phyloP scores from a whole-genome alignment of 2,113 vertebrate genomes.

The Panurus biarmicus region DNA sequence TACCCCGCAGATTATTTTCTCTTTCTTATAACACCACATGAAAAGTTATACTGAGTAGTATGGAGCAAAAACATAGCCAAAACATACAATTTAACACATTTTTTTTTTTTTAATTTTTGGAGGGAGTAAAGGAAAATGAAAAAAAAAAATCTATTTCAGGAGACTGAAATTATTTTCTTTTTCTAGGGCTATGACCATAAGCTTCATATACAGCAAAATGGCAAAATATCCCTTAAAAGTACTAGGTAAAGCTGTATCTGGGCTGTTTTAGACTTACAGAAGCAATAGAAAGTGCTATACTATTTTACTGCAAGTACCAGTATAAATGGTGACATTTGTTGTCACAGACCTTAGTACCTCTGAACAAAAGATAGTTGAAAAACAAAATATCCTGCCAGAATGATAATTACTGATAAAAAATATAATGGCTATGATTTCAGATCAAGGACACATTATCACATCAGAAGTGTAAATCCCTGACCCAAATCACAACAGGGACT shows the following conservation, averaged over 20 bases:
- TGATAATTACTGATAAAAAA: neutral
- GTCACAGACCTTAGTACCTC: neutral
- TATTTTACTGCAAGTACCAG: neutral
- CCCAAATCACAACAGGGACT: neutral
- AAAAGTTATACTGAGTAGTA: neutral
- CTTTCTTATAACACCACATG: rapidly evolving
- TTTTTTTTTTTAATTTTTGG: neutral
- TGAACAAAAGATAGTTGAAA: neutral
- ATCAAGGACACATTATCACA: neutral
- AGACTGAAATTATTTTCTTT: neutral
- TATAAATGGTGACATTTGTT: neutral
- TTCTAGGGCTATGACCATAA: neutral
- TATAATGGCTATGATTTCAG: neutral
- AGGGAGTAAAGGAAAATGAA: neutral
- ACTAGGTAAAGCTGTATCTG: neutral
- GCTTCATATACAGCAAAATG: neutral
- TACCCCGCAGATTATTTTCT: neutral
- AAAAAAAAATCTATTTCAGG: neutral
- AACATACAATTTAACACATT: neutral
- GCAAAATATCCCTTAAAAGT: neutral
- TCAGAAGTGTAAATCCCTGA: neutral
- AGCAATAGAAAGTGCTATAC: neutral
- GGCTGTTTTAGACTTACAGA: neutral
- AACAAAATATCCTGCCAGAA: neutral
- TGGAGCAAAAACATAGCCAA: neutral